Evolutionary conservation across 2,113 vertebrate species (phyloP), one percentile per base, ranked within the genome.

Genomic region (Chlamydotis undulata): DNA sequence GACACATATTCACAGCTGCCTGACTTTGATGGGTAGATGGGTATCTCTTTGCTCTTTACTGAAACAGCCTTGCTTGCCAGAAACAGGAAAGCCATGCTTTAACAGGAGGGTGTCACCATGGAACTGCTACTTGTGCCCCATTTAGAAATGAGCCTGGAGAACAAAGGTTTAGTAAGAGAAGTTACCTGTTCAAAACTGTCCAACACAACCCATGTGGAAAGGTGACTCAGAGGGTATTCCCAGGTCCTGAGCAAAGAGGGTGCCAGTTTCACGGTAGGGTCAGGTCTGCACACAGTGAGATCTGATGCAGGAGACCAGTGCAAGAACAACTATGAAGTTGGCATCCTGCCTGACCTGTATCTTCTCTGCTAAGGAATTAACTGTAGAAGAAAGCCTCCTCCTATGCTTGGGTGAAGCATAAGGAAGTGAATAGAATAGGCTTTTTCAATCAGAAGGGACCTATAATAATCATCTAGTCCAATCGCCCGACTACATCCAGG

Each of bases 141-240:
- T 70, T 78, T 74, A 78, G 57, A 67, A 80, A 74, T 1, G 6
- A 80, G 29, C 26, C 45, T 1, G 2, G 37, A 65, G 41, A 61
- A 21, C 23, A 71, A 41, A 78, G 47, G 15, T 69, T 61, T 55
- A 77, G 59, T 26, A 65, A 53, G 41, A 39, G 37, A 70, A 84
- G 31, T 52, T 76, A 65, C 45, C 14, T 43, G 33, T 53, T 80
- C 26, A n/a, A 29, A 91, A 61, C 31, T 33, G 33, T n/a, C 81
- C 55, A 49, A 56, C 6, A 4, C 33, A n/a, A 45, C 9, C 37
- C 50, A 6, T 0, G 14, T 59, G 29, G 55, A 83, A 81, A 50
- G 25, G 25, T 0, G 0, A 61, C 56, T 7, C n/a, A 52, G 55
- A 77, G 64, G 21, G 16, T 26, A 31, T 69, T 50, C 35, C 4